Percentiles rank a stretch among this genome's conserved stretches.
phyloP scores from a whole-genome alignment of 2,888 invertebrate species.

The Morpho helenor region DNA sequence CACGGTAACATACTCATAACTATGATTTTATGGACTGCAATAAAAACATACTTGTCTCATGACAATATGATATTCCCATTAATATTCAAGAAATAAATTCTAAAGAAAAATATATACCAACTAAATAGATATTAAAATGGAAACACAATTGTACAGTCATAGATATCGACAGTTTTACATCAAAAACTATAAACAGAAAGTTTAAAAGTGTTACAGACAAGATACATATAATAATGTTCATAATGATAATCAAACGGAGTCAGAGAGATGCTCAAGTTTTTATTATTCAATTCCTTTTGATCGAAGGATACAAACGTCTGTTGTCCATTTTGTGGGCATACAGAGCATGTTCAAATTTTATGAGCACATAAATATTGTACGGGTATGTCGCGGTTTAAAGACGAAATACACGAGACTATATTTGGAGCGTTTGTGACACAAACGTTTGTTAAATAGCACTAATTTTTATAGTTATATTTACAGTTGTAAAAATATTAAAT shows the following conservation, averaged over 20 bases:
- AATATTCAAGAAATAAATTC: slow-evolving; percentile 4
- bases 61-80: too few relatives aligned
- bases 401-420: slow-evolving; percentile 18
- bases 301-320: slow-evolving; percentile 54
- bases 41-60: neutral
- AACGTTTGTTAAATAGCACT: too few relatives aligned
- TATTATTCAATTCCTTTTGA: slow-evolving; percentile 56
- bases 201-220: slow-evolving; percentile 7
- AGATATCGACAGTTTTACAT: slow-evolving; percentile 4
- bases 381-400: slow-evolving; percentile 35
- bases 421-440: slow-evolving; percentile 2
- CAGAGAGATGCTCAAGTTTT: slow-evolving; percentile 34
- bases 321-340: slow-evolving; percentile 50
- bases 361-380: slow-evolving; percentile 63
- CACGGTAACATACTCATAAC: too few relatives aligned
- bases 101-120: neutral
- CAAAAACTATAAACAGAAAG: slow-evolving; percentile 7
- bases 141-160: slow-evolving; percentile 1
- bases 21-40: neutral
- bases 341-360: slow-evolving; percentile 67
- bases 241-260: slow-evolving; percentile 26
- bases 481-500: too few relatives aligned
- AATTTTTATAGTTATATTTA: too few relatives aligned
- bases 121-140: neutral
- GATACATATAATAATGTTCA: slow-evolving; percentile 22